Percentiles rank a stretch among this genome's conserved stretches.
Conservation (phyloP, 2,113 vertebrate species). For the Vidua macroura region DNA sequence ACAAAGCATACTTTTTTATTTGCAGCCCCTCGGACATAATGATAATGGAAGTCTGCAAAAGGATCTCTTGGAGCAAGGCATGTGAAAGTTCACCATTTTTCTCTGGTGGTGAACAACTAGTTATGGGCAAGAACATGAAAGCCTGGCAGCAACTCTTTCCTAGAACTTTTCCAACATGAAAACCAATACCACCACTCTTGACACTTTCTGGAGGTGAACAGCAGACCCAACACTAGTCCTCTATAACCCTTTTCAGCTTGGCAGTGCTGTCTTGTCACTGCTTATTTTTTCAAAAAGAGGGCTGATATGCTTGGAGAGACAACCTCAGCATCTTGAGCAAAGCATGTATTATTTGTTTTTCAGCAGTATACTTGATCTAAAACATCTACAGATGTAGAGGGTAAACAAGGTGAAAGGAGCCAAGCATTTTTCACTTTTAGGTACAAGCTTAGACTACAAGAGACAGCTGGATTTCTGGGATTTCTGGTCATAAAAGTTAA, state of each 20-base stretch:
- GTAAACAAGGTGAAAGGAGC: not conserved
- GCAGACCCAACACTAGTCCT: not conserved
- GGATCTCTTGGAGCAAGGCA: not conserved
- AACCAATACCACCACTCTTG: not conserved
- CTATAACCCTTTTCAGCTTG: not conserved
- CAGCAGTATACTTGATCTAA: not conserved
- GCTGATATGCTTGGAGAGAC: not conserved
- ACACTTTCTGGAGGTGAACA: not conserved
- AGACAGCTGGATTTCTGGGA: not conserved
- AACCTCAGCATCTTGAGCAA: not conserved
- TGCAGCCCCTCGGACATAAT: not conserved
- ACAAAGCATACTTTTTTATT: not conserved
- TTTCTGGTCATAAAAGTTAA: constrained; percentile 30
- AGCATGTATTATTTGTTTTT: not conserved
- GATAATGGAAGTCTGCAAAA: not conserved
- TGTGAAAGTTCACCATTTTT: not conserved
- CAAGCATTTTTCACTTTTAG: not conserved
- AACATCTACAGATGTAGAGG: not conserved
- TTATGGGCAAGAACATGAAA: not conserved
- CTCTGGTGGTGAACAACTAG: not conserved
- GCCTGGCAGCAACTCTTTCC: not conserved
- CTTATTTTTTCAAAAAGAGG: not conserved
- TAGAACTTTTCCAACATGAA: not conserved
- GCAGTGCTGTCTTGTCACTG: not conserved
- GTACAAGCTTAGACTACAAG: not conserved